A percentile compares a stretch with the other conserved stretches of the same genome.
These are phyloP conservation scores for Drosophila koepferae DNA, from an alignment of 2,888 invertebrate genomes.

Conservation along the genomic window DNA sequence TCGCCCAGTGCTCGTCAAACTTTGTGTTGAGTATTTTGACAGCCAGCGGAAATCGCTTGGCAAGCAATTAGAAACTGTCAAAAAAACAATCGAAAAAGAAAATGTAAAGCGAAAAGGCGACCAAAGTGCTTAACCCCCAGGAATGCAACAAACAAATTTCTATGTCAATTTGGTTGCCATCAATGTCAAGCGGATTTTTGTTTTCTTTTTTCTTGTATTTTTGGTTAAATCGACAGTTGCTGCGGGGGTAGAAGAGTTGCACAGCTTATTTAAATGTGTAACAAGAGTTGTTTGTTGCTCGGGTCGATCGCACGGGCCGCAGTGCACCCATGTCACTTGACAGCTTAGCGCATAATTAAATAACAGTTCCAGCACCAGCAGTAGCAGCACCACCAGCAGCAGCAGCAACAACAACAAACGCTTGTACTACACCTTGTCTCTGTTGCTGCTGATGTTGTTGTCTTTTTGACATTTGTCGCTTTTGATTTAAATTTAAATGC, in stretches of 20 bases:
- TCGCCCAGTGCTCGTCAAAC: constrained; percentile 3
- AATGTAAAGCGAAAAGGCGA: constrained; percentile 10
- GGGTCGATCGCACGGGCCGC: constrained; percentile 7
- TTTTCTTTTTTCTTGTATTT: neutral
- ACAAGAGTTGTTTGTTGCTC: constrained; percentile 45
- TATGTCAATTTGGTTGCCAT: constrained; percentile 74
- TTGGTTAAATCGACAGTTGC: constrained; percentile 43
- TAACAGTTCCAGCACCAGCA: constrained; percentile 49
- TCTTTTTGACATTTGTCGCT: constrained; percentile 60
- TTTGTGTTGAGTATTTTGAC: constrained; percentile 50
- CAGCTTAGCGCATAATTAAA: constrained; percentile 78
- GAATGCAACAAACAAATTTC: constrained; percentile 59
- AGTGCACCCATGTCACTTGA: constrained; percentile 75
- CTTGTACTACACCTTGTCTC: constrained; percentile 28
- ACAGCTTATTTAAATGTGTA: constrained; percentile 55
- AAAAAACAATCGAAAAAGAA: constrained; percentile 24
- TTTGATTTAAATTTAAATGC: constrained; percentile 55
- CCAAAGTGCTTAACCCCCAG: constrained; percentile 57
- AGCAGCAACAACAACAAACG: constrained; percentile 6
- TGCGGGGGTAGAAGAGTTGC: constrained; percentile 22
- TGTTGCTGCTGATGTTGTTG: constrained; percentile 27
- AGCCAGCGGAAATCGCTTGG: constrained; percentile 61
- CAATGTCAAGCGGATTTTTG: constrained; percentile 67
- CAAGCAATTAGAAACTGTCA: constrained; percentile 74
- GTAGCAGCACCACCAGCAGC: neutral